Evolutionary conservation across 2,888 invertebrate species (phyloP).

Genomic region (Adelognathus sp.): DNA sequence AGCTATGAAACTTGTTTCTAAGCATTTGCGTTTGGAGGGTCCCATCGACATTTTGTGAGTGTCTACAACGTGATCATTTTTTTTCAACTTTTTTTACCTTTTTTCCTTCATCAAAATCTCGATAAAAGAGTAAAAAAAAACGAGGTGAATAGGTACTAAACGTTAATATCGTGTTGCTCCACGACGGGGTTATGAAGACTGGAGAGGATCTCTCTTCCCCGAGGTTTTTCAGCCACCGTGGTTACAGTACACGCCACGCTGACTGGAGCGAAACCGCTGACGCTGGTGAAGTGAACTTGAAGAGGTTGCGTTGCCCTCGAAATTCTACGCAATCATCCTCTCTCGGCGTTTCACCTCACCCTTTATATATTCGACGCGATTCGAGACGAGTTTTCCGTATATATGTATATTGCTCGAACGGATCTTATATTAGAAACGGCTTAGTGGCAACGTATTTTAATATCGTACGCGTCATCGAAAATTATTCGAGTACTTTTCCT

Average conservation of each 20-base stretch:
- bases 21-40: neutral
- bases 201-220: neutral
- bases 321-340: constrained; percentile 60
- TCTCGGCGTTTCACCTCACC: constrained; percentile 40
- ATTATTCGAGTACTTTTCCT: constrained; percentile 5
- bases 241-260: constrained; percentile 20
- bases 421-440: constrained; percentile 53
- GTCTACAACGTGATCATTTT: neutral
- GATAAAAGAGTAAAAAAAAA: constrained; percentile 1
- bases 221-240: neutral
- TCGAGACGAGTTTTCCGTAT: constrained; percentile 10
- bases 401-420: constrained; percentile 19
- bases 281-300: constrained; percentile 50
- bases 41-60: neutral
- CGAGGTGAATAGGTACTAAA: constrained; percentile 36
- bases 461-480: constrained; percentile 53
- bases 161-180: constrained; percentile 8
- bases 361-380: constrained; percentile 18
- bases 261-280: constrained; percentile 54
- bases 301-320: constrained; percentile 62
- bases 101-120: neutral
- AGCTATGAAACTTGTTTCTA: neutral
- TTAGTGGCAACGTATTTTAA: constrained; percentile 58
- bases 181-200: neutral
- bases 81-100: neutral